These are phyloP conservation scores for Agrypnus murinus DNA, from an alignment of 2,888 invertebrate genomes.

Conservation along the genomic window DNA sequence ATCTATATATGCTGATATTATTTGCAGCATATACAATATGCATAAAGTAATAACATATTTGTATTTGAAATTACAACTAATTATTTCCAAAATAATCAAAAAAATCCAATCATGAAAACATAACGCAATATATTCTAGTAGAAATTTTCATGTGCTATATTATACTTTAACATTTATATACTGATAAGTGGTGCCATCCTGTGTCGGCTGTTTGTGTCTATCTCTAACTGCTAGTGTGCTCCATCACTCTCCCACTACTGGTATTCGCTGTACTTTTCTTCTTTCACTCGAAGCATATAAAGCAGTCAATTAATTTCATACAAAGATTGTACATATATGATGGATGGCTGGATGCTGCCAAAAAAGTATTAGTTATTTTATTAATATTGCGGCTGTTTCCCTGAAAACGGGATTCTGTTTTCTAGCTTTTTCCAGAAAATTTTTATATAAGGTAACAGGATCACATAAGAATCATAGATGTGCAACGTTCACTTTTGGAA, in stretches of 20 bases:
- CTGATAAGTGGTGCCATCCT: not conserved
- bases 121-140: too few species aligned
- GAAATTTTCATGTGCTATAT: too few species aligned
- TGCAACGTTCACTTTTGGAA: constrained; percentile 49
- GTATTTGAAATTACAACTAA: too few species aligned
- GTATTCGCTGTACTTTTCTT: not conserved
- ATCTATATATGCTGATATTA: too few species aligned
- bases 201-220: not conserved
- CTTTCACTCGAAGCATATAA: constrained; percentile 2
- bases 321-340: constrained; percentile 29
- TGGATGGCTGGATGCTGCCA: constrained; percentile 26
- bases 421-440: constrained; percentile 76
- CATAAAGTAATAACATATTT: too few species aligned
- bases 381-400: constrained; percentile 70
- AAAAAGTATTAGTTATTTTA: constrained; percentile 69
- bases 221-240: not conserved
- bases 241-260: not conserved
- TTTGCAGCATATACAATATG: too few species aligned
- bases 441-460: constrained; percentile 76
- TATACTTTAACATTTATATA: too few species aligned
- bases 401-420: constrained; percentile 72
- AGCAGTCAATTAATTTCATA: constrained; percentile 23
- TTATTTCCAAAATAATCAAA: too few species aligned
- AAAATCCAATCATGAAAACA: too few species aligned
- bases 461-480: constrained; percentile 66